Percentiles rank a stretch among this genome's conserved stretches.
Conservation (phyloP, 2,797 vertebrate genomes). For the Cygnus olor region DNA sequence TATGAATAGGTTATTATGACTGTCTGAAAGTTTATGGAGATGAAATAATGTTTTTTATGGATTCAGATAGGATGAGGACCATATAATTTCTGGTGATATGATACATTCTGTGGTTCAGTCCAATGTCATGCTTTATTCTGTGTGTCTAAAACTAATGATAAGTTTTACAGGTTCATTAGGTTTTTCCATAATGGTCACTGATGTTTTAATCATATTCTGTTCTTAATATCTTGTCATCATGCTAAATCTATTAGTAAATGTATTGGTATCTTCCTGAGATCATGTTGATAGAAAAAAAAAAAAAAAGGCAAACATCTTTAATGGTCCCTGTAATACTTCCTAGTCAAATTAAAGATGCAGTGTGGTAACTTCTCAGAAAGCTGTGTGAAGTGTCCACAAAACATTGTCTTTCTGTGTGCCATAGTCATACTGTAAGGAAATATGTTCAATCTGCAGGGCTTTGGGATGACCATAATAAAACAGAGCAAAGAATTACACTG, state of each 20-base stretch:
- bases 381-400: background rate
- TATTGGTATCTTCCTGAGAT: background rate
- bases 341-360: background rate
- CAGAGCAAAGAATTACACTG: background rate
- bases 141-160: slow-evolving; percentile 24
- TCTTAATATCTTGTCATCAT: background rate
- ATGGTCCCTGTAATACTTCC: background rate
- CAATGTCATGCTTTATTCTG: slow-evolving; percentile 40
- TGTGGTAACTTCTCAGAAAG: background rate
- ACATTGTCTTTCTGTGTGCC: background rate
- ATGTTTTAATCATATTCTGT: background rate
- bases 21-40: slow-evolving; percentile 24
- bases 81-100: slow-evolving; percentile 37
- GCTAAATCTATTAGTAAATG: background rate
- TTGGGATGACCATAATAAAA: background rate
- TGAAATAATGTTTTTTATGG: slow-evolving; percentile 36
- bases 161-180: slow-evolving; percentile 47
- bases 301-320: background rate
- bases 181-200: slow-evolving; percentile 34
- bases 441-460: background rate
- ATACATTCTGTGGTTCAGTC: background rate
- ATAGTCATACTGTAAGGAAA: background rate
- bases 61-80: slow-evolving; percentile 11
- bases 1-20: background rate
- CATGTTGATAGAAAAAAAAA: background rate